Evolutionary conservation across 1,140 invertebrate species (phyloP), one percentile per base, ranked within the genome.

Genomic region (Cheumatopsyche charites): DNA sequence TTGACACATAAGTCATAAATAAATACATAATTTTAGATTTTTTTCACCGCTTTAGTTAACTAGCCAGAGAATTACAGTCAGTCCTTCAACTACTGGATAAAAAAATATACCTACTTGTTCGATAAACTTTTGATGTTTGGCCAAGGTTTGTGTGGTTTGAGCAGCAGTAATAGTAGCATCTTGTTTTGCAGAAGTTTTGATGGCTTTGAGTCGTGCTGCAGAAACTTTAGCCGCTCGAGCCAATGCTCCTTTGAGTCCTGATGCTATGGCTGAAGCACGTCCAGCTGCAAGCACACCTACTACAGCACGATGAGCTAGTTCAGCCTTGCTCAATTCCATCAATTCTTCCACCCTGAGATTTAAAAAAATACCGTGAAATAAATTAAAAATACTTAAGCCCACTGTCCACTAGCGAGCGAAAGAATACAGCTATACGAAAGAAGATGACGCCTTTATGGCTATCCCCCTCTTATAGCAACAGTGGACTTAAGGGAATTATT

Each of bases 241-340:
- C 7, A 76, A 65, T 4, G 74, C 72, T 12, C 41, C 70, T 42
- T 69, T 17, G 1, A 76, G 67, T 11, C 70, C 43, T 15, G 70
- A 72, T 11, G 66, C 74, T 12, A 72, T 45, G 0, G 68, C 61
- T 9, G 67, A 61, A 17, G 74, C 74, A 23, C 52, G 67, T 7
- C 74, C 70, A 0, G 74, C 74, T 7, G 74, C 74, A 13, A 76
- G 15, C 1, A 69, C 72, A 2, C 74, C 70, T 0, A 70, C 74
- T 47, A 76, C 74, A 6, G 72, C 74, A 4, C 72, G 26, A 62
- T 76, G 74, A 15, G 74, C 74, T 36, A 76, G 45, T 29, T 76
- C 74, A n/a, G 62, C 65, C 36, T 73, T 76, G 26, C 74, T 76
- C 66, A 76, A 41, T 17, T 76, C 74, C 74, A 76, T 76, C 12